Evolutionary conservation across 2,113 vertebrate species (phyloP).

Genomic region (Callipepla californica): DNA sequence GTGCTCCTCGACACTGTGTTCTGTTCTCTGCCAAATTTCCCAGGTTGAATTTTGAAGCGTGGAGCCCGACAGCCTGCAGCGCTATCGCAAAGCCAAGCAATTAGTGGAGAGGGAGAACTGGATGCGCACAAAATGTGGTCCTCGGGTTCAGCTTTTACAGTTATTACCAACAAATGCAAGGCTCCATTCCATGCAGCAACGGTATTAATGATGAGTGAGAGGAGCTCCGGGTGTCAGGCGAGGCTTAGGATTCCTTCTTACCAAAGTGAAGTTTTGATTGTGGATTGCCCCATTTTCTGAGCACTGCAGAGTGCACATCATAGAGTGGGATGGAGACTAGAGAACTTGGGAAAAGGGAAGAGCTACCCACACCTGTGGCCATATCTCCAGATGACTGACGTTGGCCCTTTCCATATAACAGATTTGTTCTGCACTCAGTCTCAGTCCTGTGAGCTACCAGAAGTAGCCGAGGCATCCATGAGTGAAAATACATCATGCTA

Average conservation of each 20-base stretch:
- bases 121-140: neutral
- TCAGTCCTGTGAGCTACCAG: neutral
- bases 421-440: neutral
- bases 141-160: neutral
- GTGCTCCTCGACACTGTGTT: conserved; percentile 20
- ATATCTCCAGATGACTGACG: neutral
- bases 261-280: accelerated
- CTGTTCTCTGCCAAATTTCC: conserved; percentile 52
- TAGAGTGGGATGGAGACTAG: neutral
- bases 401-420: neutral
- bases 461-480: neutral
- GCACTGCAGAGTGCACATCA: accelerated
- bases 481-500: neutral
- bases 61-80: neutral
- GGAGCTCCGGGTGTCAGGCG: neutral
- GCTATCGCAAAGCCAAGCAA: neutral
- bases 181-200: neutral
- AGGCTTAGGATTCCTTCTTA: neutral
- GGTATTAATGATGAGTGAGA: neutral
- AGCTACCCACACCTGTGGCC: neutral
- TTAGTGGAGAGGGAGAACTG: neutral
- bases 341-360: neutral
- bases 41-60: neutral
- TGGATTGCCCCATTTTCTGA: neutral
- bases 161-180: neutral